Conservation (phyloP, 2,888 invertebrate genomes). For the Mythimna albipuncta region DNA sequence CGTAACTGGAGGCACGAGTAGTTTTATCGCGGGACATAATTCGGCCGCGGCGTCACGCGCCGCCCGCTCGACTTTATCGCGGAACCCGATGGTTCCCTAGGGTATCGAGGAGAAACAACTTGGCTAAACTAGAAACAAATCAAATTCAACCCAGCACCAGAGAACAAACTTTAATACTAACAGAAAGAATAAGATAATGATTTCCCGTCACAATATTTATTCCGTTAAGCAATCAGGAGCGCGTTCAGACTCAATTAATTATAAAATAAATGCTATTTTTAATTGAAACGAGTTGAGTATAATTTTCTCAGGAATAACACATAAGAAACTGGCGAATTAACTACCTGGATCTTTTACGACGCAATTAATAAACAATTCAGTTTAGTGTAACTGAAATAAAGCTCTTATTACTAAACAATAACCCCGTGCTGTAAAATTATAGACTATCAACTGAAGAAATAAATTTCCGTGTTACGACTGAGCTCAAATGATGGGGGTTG, state of each 20-base stretch:
- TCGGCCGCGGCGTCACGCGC: constrained; percentile 83
- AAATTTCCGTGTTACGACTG: constrained; percentile 72
- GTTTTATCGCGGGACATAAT: constrained; percentile 83
- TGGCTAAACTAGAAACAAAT: constrained; percentile 61
- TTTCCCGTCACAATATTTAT: constrained; percentile 13
- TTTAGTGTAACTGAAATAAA: constrained; percentile 74
- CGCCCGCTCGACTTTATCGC: constrained; percentile 79
- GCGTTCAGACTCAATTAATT: constrained; percentile 34
- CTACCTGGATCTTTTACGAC: constrained; percentile 68
- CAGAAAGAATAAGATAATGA: constrained; percentile 4
- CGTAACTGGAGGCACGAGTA: constrained; percentile 80
- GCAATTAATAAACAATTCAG: constrained; percentile 79
- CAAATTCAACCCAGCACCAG: constrained; percentile 48
- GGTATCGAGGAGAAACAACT: constrained; percentile 73
- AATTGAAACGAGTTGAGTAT: constrained; percentile 29
- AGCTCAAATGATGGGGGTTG: constrained; percentile 65
- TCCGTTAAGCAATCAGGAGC: constrained; percentile 1
- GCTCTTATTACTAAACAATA: constrained; percentile 76
- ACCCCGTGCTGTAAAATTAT: constrained; percentile 73
- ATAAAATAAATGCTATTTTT: constrained; percentile 31
- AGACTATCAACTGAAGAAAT: constrained; percentile 69
- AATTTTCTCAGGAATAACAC: constrained; percentile 38
- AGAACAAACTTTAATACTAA: constrained; percentile 24
- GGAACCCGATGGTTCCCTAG: constrained; percentile 75
- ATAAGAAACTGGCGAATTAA: constrained; percentile 61